Base-by-base conservation (phyloP, 1,140 invertebrate species). In the Manduca sexta region DNA sequence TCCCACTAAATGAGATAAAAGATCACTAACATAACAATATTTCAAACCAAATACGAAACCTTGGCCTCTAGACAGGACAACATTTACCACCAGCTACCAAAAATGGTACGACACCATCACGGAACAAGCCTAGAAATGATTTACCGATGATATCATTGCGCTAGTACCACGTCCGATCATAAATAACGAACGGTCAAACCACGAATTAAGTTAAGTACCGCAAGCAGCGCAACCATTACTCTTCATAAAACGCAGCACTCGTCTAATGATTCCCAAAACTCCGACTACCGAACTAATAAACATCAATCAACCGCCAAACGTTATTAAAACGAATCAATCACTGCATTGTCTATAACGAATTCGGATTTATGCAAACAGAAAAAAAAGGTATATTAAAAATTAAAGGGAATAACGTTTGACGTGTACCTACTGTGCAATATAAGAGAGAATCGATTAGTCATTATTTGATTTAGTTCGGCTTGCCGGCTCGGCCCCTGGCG, bases 341-440 rank as follows among this genome's bases (percentile, higher is more conserved):
- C 57, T 45, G 54, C 55, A 73, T 78, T 76, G 78, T 84, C 79
- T 80, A 84, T 81, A 83, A 77, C 68, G 69, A 76, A 80, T 78
- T 58, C 60, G 68, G 66, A 71, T 82, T 79, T 77, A 81, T 81
- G 77, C 71, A 84, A 82, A 77, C 65, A 79, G 67, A 67, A 74
- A 59, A 71, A 80, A 77, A 61, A 80, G 74, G 70, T 74, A 66
- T 70, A 73, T 74, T 74, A 70, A 77, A 77, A 82, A 79, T 79
- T 78, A 71, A 81, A 74, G 69, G 70, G 78, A 76, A 84, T 75
- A 77, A 75, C 69, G 64, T 79, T 79, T 83, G 76, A 80, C 76
- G 79, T 85, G 74, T 78, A 82, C 82, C 82, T 85, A 85, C 82
- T 85, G 82, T 85, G 79, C 78, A 83, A 85, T 85, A 77, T 80